Evolutionary conservation across 2,797 vertebrate genomes (phyloP), one percentile per base, ranked within the genome.

Genomic region (Hafferia zeledoni): DNA sequence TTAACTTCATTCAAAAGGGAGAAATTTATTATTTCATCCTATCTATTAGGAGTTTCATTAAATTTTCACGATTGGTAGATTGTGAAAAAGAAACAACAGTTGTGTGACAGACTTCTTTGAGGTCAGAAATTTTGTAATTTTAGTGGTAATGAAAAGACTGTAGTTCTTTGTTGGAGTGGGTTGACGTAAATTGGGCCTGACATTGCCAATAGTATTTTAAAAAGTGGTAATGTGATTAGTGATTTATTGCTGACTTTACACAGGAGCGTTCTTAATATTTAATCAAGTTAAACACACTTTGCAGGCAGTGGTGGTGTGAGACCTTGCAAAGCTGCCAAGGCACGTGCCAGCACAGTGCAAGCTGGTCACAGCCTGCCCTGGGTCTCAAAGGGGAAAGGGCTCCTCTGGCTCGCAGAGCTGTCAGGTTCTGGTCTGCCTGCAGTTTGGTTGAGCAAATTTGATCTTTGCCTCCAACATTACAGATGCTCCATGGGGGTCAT

Each of bases 281-380:
- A 92, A 95, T 95, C 60, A 71, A 87, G 71, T 87, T 94, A 95
- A 92, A 94, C 61, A 79, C 74, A n/a, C 60, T 85, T 44, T 74
- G 93, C 31, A 41, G 43, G 13, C 49, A 14, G 52, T 1, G 39
- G 1, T 39, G 67, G 35, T 67, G 47, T n/a, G 33, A 46, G 72
- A 30, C 33, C 61, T 55, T 23, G 49, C 76, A 12, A 16, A 43
- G 47, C 75, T 41, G 11, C 49, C 20, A 2, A 1, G 2, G 46
- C 35, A 9, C 0, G 0, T 11, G 55, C 46, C 67, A 65, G 68
- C 10, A 3, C 33, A 4, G 4, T 8, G 55, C 46, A 2, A 4
- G 71, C 63, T 50, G 67, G 4, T 28, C 44, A 5, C 46, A 56
- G 67, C 57, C 70, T 33, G 57, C 55, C 50, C 72, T 31, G 1